Evolutionary conservation across 2,888 invertebrate genomes (phyloP).

Genomic region (Laspeyria flexula): DNA sequence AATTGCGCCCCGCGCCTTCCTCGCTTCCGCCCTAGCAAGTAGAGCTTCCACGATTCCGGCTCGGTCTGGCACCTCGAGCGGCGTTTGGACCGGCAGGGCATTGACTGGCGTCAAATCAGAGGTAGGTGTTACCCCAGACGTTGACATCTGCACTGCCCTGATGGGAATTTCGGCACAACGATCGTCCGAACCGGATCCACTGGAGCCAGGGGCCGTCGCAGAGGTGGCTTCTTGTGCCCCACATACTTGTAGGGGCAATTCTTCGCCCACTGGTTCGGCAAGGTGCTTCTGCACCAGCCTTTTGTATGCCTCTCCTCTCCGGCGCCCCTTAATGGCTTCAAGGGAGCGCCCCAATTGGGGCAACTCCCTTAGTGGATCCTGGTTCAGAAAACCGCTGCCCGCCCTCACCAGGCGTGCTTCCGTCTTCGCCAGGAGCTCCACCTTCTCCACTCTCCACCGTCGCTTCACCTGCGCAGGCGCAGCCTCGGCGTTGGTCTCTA

Average conservation of each 20-base stretch:
- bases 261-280: not conserved
- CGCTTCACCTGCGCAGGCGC: slow-evolving; percentile 13
- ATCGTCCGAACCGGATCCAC: too few relatives aligned
- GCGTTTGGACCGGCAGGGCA: accelerated
- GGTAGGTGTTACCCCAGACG: too few relatives aligned
- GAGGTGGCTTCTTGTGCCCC: too few relatives aligned
- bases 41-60: slow-evolving; percentile 5
- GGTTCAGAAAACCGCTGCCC: not conserved
- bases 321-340: not conserved
- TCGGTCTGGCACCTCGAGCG: not conserved
- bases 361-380: not conserved
- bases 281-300: slow-evolving; percentile 11
- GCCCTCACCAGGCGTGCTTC: slow-evolving; percentile 7
- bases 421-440: slow-evolving; percentile 2
- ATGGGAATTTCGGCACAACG: too few relatives aligned
- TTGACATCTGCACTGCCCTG: too few relatives aligned
- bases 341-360: slow-evolving; percentile 5
- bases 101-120: not conserved
- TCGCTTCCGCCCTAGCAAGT: not conserved
- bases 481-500: slow-evolving; percentile 5
- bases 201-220: too few relatives aligned
- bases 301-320: slow-evolving; percentile 7
- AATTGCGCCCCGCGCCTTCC: not conserved
- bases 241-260: too few relatives aligned
- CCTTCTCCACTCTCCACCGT: slow-evolving; percentile 12